phyloP scores from a whole-genome alignment of 2,113 vertebrate species.

The Rhinichthys klamathensis region DNA sequence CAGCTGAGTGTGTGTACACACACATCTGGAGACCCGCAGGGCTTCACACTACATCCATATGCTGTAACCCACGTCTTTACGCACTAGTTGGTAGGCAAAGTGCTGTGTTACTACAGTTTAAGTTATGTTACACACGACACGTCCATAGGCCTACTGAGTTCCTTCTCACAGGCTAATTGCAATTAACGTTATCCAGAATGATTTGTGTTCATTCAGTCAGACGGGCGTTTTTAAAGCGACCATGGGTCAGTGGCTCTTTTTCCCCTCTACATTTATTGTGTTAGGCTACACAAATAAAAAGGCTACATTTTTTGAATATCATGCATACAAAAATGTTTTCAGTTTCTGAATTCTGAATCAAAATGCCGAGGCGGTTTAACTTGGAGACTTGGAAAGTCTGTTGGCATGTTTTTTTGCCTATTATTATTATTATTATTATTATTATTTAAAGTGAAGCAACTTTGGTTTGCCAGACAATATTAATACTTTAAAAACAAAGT shows the following conservation, averaged over 20 bases:
- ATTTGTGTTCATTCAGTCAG: not conserved
- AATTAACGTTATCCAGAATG: not conserved
- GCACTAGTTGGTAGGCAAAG: slow-evolving; percentile 36
- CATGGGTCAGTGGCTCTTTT: not conserved
- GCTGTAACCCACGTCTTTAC: slow-evolving; percentile 61
- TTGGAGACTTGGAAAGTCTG: not conserved
- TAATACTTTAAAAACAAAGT: not conserved
- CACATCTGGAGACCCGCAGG: slow-evolving; percentile 81
- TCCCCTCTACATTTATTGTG: not conserved
- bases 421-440: not conserved
- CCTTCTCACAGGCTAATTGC: not conserved
- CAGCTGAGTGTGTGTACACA: slow-evolving; percentile 80
- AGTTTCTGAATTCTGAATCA: not conserved
- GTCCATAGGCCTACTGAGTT: not conserved
- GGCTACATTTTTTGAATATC: not conserved
- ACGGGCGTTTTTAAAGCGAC: not conserved
- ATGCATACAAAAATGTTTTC: not conserved
- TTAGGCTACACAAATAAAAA: not conserved
- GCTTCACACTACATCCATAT: slow-evolving; percentile 25
- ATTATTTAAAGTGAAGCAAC: not conserved
- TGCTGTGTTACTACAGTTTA: not conserved
- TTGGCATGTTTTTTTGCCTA: too few species aligned
- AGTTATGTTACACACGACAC: not conserved
- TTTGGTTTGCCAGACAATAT: too few species aligned
- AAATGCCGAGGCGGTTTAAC: not conserved